Conservation (phyloP, 2,888 invertebrate genomes). For the Apodemia duryi region DNA sequence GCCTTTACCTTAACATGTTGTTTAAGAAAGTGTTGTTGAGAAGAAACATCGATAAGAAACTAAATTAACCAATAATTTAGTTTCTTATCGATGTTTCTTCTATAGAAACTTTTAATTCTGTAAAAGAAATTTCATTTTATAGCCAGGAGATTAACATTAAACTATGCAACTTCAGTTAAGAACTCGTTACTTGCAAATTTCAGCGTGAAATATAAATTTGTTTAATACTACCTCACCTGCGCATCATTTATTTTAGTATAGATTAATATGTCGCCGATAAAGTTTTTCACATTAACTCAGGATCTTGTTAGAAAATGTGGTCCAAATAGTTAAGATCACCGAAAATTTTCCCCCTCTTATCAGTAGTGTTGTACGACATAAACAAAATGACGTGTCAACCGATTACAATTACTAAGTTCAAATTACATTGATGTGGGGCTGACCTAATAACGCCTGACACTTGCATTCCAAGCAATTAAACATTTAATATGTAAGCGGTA, state of each 20-base stretch:
- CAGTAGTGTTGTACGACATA: not conserved
- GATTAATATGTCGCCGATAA: too few relatives aligned
- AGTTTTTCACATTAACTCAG: not conserved
- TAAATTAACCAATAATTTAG: slow-evolving; percentile 6
- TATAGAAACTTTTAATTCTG: not conserved
- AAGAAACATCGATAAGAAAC: not conserved
- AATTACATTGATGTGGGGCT: slow-evolving; percentile 48
- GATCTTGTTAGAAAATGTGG: not conserved
- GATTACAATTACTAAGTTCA: slow-evolving; percentile 38
- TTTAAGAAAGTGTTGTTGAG: too few relatives aligned
- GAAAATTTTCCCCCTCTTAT: slow-evolving; percentile 8
- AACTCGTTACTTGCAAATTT: too few relatives aligned
- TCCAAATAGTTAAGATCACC: not conserved
- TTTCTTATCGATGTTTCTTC: not conserved
- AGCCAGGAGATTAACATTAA: too few relatives aligned
- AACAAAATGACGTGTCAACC: slow-evolving; percentile 14
- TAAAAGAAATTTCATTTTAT: not conserved
- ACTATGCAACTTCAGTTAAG: too few relatives aligned
- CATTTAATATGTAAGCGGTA: slow-evolving; percentile 49
- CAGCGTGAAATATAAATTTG: too few relatives aligned
- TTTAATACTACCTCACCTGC: too few relatives aligned
- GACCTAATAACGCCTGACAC: slow-evolving; percentile 52
- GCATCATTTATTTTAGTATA: too few relatives aligned
- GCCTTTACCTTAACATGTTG: not conserved
- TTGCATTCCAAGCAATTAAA: slow-evolving; percentile 50